Evolutionary conservation across 2,888 invertebrate species (phyloP).

Genomic region (Hesperia comma): DNA sequence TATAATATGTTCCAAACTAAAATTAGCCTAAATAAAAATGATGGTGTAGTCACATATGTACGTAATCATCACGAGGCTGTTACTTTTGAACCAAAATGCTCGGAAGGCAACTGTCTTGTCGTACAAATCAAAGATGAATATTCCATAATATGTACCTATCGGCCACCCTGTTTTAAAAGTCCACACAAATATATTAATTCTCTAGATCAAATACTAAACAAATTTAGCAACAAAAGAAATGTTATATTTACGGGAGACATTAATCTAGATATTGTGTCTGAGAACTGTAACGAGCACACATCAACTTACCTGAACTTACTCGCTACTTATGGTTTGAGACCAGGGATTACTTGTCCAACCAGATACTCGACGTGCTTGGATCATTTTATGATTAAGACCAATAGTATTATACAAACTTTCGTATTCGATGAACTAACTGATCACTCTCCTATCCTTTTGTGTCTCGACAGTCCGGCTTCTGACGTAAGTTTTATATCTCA

Average conservation of each 20-base stretch:
- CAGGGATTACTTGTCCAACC: slow-evolving; percentile 30
- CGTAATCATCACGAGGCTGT: neutral
- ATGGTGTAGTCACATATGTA: slow-evolving; percentile 34
- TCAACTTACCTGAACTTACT: slow-evolving; percentile 28
- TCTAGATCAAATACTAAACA: neutral
- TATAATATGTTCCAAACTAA: slow-evolving; percentile 31
- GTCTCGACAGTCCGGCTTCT: neutral
- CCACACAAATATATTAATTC: slow-evolving; percentile 12
- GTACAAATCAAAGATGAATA: neutral
- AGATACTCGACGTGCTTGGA: slow-evolving; percentile 34
- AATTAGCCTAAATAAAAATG: slow-evolving; percentile 32
- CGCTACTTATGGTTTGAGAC: slow-evolving; percentile 27
- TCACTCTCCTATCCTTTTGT: slow-evolving; percentile 33
- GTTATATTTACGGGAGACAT: slow-evolving; percentile 36
- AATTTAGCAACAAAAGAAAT: slow-evolving; percentile 7
- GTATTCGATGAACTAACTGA: slow-evolving; percentile 37
- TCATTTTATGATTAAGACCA: slow-evolving; percentile 36
- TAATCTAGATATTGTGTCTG: slow-evolving; percentile 32
- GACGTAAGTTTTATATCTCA: neutral
- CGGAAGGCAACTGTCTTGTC: slow-evolving; percentile 29
- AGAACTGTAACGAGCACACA: slow-evolving; percentile 3
- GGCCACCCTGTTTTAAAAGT: slow-evolving; percentile 18
- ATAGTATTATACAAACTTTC: slow-evolving; percentile 11
- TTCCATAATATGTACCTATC: slow-evolving; percentile 10
- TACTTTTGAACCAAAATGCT: slow-evolving; percentile 12